These are phyloP conservation scores for Erethizon dorsatum DNA, from an alignment of 2,797 vertebrate genomes.

Conservation along the genomic window DNA sequence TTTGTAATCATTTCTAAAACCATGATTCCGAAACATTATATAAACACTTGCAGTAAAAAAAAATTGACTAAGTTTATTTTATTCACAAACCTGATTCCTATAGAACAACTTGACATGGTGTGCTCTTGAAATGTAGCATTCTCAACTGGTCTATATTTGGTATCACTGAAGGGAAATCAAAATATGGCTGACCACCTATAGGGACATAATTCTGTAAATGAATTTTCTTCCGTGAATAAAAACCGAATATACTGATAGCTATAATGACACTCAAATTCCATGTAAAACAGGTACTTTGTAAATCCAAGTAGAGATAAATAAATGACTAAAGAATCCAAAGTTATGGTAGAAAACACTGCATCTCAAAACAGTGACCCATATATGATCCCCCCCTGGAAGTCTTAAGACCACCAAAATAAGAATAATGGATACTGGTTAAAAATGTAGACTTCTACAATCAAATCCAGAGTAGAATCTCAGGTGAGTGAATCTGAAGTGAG, in stretches of 20 bases:
- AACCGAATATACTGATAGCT: not conserved
- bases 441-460: not conserved
- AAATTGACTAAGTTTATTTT: conserved; percentile 17
- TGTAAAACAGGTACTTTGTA: conserved; percentile 1
- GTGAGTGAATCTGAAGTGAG: not conserved
- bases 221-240: conserved; percentile 54
- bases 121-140: not conserved
- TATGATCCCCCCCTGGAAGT: not conserved
- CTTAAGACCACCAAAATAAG: not conserved
- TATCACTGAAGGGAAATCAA: conserved; percentile 34
- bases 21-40: not conserved
- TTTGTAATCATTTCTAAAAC: conserved; percentile 32
- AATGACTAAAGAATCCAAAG: conserved; percentile 15
- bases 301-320: not conserved
- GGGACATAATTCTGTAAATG: not conserved
- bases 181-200: not conserved
- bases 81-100: not conserved
- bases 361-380: not conserved
- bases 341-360: not conserved
- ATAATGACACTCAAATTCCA: not conserved
- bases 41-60: conserved; percentile 33
- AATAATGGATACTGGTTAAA: conserved; percentile 27
- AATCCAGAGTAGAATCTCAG: conserved; percentile 13
- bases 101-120: conserved; percentile 5
- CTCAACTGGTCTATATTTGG: not conserved